Evolutionary conservation across 2,797 vertebrate genomes (phyloP), one percentile per base, ranked within the genome.

Genomic region (Hirundo rustica): DNA sequence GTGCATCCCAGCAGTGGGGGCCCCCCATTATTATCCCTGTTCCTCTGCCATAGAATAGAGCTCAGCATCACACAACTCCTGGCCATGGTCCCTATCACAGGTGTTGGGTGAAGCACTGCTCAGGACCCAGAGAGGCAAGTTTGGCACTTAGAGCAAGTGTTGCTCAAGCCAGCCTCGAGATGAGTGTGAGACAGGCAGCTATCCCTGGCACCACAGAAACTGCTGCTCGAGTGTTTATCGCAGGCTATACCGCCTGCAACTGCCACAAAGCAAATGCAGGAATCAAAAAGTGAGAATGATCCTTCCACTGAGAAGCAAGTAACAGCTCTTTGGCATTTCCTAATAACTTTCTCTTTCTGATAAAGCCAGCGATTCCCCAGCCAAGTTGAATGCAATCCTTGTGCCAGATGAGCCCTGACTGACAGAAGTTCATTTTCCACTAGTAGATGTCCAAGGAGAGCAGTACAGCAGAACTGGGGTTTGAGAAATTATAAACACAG

Each of bases 271-370:
- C 47, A 55, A 58, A 85, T 5, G 13, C 0, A 2, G 42, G 45
- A 64, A 83, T 9, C 1, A 0, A 53, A 58, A 82, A 61, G 36
- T 2, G 3, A 47, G 29, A 78, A 47, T 0, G 0, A 64, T 25
- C 36, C 44, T 77, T 60, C 67, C 79, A 21, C 57, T 15, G 42
- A 57, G 57, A 18, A 51, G 32, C 30, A 85, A 80, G 36, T 13
- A 82, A 67, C 38, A 85, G 53, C 40, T 60, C 53, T 20, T 15
- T 17, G 54, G 53, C 45, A 53, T 71, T 87, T 72, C 53, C 38
- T 51, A 64, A 32, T 50, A 70, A 47, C 29, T n/a, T 87, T 23
- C 30, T 60, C 62, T 50, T 80, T 68, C n/a, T 73, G 62, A 44
- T 60, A 78, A 64, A 93, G 34, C 32, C 27, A 70, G 18, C 5